phyloP scores from a whole-genome alignment of 1,140 invertebrate genomes.

The Macrocentrus cingulum region DNA sequence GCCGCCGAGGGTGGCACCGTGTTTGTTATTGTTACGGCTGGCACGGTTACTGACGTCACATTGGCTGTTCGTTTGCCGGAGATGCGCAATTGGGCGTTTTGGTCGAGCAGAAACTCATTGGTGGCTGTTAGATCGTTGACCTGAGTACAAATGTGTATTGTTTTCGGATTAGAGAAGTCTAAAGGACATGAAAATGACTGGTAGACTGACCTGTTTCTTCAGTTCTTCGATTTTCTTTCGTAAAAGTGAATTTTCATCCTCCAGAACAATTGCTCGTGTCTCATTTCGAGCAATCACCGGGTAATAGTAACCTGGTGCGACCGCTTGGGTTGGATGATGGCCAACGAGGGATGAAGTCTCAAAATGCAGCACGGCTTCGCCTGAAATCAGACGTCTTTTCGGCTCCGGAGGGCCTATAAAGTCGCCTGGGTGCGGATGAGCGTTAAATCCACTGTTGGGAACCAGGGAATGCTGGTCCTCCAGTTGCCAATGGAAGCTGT shows the following conservation, averaged over 20 bases:
- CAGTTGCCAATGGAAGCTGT: conserved; percentile 50
- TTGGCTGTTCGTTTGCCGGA: conserved; percentile 62
- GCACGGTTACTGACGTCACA: conserved; percentile 61
- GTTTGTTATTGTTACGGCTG: conserved; percentile 63
- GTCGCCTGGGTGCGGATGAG: conserved; percentile 45
- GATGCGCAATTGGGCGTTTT: conserved; percentile 76
- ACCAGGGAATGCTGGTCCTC: conserved; percentile 50
- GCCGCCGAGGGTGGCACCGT: conserved; percentile 59
- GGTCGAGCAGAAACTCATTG: conserved; percentile 79
- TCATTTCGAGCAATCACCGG: conserved; percentile 54
- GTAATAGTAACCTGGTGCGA: conserved; percentile 51
- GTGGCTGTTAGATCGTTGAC: conserved; percentile 74
- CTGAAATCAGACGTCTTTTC: conserved; percentile 49
- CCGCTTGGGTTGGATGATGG: conserved; percentile 45
- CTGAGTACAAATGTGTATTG: conserved; percentile 32
- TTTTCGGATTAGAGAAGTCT: conserved; percentile 1
- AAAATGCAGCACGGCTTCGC: conserved; percentile 52
- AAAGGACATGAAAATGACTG: not conserved
- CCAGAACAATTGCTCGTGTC: conserved; percentile 63
- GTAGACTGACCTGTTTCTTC: conserved; percentile 65
- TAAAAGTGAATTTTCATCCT: conserved; percentile 74
- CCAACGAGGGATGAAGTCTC: conserved; percentile 47
- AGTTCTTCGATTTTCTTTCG: conserved; percentile 74
- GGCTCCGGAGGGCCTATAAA: conserved; percentile 51
- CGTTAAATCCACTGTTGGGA: conserved; percentile 41